phyloP scores from a whole-genome alignment of 1,140 invertebrate genomes.

The Ganaspis sp. region DNA sequence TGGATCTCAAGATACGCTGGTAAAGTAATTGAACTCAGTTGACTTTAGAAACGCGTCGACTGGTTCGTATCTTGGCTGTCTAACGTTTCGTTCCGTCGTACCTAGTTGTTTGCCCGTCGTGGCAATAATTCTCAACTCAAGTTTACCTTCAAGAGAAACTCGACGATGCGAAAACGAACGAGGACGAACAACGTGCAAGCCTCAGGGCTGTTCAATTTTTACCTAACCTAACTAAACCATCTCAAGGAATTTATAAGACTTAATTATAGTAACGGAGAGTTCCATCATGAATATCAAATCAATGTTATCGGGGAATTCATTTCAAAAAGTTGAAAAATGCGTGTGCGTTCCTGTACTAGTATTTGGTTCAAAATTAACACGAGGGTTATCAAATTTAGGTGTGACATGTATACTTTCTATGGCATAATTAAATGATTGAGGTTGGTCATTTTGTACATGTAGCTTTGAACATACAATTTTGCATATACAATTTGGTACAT shows the following conservation, averaged over 20 bases:
- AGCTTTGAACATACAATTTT: no score
- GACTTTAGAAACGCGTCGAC: conserved; percentile 58
- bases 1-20: conserved; percentile 40
- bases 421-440: no score
- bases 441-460: no score
- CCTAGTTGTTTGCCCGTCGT: conserved; percentile 33
- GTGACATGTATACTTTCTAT: no score
- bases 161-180: conserved; percentile 28
- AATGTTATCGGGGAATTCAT: neutral
- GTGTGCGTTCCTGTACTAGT: no score
- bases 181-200: conserved; percentile 8
- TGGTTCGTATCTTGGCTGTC: conserved; percentile 39
- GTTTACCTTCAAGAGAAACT: conserved; percentile 34
- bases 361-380: no score
- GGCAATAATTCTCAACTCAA: conserved; percentile 26
- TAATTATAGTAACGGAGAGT: neutral
- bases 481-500: no score
- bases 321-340: no score
- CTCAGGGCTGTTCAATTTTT: conserved; percentile 4
- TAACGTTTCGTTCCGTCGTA: conserved; percentile 19
- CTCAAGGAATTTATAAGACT: neutral
- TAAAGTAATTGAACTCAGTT: conserved; percentile 63
- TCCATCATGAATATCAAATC: neutral
- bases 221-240: conserved; percentile 1
- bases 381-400: no score